phyloP scores from a whole-genome alignment of 2,113 vertebrate species.

The Lonchura striata region DNA sequence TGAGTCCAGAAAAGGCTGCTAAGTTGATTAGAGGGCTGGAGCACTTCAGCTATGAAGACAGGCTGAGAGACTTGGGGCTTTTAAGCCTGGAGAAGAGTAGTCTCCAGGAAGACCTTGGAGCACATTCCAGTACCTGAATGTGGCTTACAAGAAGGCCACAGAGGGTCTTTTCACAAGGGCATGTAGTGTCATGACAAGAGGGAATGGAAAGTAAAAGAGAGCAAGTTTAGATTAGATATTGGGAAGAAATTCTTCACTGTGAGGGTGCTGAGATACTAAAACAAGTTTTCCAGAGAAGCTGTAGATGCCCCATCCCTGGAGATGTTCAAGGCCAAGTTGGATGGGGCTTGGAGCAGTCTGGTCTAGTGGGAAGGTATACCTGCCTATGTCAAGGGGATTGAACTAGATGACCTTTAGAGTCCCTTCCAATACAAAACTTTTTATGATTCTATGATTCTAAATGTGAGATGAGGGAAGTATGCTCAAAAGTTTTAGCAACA shows the following conservation, averaged over 20 bases:
- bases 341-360: not conserved
- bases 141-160: not conserved
- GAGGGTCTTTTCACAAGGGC: not conserved
- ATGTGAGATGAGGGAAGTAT: too few species aligned
- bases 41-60: not conserved
- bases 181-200: not conserved
- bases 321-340: not conserved
- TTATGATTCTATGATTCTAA: not conserved
- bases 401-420: not conserved
- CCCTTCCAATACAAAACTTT: not conserved
- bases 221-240: not conserved
- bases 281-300: not conserved
- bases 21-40: not conserved
- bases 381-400: not conserved
- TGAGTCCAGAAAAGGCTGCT: not conserved
- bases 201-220: not conserved
- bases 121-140: not conserved
- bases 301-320: not conserved
- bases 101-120: not conserved
- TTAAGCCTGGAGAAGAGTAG: not conserved
- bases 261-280: not conserved
- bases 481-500: not conserved
- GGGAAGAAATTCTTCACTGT: not conserved
- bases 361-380: not conserved
- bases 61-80: not conserved